Evolutionary conservation across 1,140 invertebrate species (phyloP), one percentile per base, ranked within the genome.

Genomic region (Ostrea denselamellosa): DNA sequence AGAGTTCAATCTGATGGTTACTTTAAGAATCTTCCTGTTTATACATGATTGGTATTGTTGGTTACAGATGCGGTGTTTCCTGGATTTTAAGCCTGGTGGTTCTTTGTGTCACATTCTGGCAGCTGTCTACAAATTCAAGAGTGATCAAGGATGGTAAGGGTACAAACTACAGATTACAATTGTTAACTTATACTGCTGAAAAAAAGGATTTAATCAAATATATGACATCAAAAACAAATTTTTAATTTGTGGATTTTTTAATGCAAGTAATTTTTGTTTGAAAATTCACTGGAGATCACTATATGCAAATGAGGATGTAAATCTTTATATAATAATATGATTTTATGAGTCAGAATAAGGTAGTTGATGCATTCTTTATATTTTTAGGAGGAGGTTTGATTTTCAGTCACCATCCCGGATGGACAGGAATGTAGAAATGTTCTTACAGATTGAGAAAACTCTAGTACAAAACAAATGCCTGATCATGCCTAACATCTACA

Each of bases 81-180:
- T 99, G 94, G 98, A 99, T 95, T 98, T 99, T 94, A 99, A 99
- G 95, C 96, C 98, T 86, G 97, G 97, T 84, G 98, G 98, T 68
- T 97, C 97, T 10, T 95, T 99, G 28, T 99, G 98, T 95, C 97
- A 98, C 90, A 98, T 99, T 93, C 96, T 99, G 90, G 97, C 97
- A 91, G 97, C 98, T 89, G 98, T 98, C 92, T 99, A 97, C 96
- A 98, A 97, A 93, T 99, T 98, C 95, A 98, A 98, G 95, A 97
- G 97, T 94, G 98, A 99, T 94, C 98, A 99, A 95, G 97, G 98
- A 95, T 99, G 98, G 97, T 95, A 92, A 90, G 93, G 28, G 22
- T 22, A 9, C 25, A 81, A 34, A 81, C 22, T 81, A 22, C 8
- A 81, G 0, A 28, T 25, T 19, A 5, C 17, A 62, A 17, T 19